Evolutionary conservation across 2,888 invertebrate genomes (phyloP).

Genomic region (Cataglyphis livida): DNA sequence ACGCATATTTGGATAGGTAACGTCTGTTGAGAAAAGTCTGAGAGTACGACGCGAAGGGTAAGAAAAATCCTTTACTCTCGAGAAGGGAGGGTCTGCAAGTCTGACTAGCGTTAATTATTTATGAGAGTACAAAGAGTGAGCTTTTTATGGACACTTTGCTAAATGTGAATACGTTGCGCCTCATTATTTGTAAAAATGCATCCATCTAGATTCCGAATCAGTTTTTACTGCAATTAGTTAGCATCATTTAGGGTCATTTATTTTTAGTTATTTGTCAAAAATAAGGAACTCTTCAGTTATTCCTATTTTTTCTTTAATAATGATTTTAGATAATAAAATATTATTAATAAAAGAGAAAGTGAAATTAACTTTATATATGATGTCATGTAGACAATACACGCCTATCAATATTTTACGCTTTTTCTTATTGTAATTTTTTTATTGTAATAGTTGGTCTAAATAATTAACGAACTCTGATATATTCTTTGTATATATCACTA

Average conservation of each 20-base stretch:
- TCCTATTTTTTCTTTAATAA: not conserved
- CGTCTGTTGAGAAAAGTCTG: slow-evolving; percentile 59
- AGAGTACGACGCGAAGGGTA: slow-evolving; percentile 17
- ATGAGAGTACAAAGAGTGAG: slow-evolving; percentile 64
- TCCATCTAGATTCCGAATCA: not conserved
- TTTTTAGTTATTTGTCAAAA: not conserved
- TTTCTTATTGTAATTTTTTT: too few species aligned
- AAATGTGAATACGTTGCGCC: slow-evolving; percentile 17
- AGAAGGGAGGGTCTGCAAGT: slow-evolving; percentile 66
- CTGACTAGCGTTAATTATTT: slow-evolving; percentile 71
- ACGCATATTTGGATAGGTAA: slow-evolving; percentile 61
- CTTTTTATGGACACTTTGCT: slow-evolving; percentile 45
- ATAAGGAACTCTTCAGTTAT: not conserved
- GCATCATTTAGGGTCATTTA: not conserved
- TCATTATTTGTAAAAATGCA: slow-evolving; percentile 4
- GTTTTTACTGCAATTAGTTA: not conserved
- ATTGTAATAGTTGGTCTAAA: not conserved
- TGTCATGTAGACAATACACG: not conserved
- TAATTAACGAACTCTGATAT: not conserved
- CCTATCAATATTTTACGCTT: not conserved
- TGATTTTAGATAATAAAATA: not conserved
- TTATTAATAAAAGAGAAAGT: not conserved
- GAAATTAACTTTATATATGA: not conserved
- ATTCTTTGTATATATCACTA: not conserved
- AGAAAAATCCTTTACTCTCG: slow-evolving; percentile 64